phyloP scores from a whole-genome alignment of 2,888 invertebrate species.

The Clivina fossor region DNA sequence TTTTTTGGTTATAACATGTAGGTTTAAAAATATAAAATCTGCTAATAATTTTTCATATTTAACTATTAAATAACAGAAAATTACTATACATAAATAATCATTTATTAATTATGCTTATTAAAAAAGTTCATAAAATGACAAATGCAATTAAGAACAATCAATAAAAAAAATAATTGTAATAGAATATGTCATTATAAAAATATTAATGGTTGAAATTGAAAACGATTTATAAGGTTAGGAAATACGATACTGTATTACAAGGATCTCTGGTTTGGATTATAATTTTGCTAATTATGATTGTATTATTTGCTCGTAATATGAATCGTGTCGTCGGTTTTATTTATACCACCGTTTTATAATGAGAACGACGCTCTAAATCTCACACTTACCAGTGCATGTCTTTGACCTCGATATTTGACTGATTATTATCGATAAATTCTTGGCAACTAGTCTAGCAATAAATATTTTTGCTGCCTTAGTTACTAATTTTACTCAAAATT shows the following conservation, averaged over 20 bases:
- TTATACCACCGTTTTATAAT: constrained; percentile 2
- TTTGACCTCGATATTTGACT: constrained; percentile 2
- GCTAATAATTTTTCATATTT: no score
- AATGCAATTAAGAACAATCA: not conserved
- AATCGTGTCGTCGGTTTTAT: constrained; percentile 2
- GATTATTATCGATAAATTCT: not conserved
- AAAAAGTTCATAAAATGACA: not conserved
- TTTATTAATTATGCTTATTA: no score
- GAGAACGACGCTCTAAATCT: not conserved
- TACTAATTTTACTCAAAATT: no score
- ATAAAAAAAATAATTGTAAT: not conserved
- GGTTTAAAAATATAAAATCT: no score
- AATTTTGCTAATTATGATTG: not conserved
- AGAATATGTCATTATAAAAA: not conserved
- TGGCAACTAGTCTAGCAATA: no score
- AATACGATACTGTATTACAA: not conserved
- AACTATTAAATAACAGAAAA: no score
- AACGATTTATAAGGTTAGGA: not conserved
- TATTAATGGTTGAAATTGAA: not conserved
- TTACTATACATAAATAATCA: no score
- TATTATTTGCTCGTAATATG: no score
- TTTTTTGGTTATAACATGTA: no score
- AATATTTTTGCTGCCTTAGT: no score
- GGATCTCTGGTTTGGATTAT: not conserved
- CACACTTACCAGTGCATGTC: not conserved